phyloP scores from a whole-genome alignment of 1,140 invertebrate genomes.

The Dufourea novaeangliae region DNA sequence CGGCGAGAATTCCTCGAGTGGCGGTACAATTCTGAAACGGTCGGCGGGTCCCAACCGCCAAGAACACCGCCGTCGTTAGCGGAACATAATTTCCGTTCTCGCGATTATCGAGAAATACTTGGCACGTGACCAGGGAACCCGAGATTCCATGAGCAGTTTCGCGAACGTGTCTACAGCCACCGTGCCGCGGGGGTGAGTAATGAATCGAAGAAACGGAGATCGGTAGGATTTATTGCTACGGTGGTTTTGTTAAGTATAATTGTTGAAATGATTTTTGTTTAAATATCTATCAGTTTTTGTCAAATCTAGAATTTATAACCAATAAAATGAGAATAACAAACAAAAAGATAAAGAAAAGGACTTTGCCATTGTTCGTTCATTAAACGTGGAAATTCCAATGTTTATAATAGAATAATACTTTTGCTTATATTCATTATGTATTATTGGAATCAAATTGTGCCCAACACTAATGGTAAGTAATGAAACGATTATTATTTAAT shows the following conservation, averaged over 20 bases:
- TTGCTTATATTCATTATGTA: no score
- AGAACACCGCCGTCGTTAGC: conserved; percentile 46
- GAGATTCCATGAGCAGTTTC: not conserved
- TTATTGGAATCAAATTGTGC: no score
- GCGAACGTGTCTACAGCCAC: not conserved
- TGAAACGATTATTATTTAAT: no score
- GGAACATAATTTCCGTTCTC: conserved; percentile 40
- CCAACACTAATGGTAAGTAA: no score
- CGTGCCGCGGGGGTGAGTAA: not conserved
- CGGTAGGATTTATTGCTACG: not conserved
- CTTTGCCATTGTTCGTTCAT: no score
- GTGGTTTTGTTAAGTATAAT: no score
- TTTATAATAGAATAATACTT: no score
- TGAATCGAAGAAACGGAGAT: not conserved
- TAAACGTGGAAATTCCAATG: no score
- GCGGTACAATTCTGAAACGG: conserved; percentile 39
- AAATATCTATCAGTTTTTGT: no score
- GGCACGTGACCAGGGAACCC: conserved; percentile 17
- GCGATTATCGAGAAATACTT: conserved; percentile 38
- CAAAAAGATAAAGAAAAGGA: no score
- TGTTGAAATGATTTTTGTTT: not conserved
- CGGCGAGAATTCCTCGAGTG: conserved; percentile 50
- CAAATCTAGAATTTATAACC: no score
- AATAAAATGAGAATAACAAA: no score
- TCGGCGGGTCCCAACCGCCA: not conserved